Conservation (phyloP, 1,140 invertebrate genomes). For the Meloidogyne hapla region DNA sequence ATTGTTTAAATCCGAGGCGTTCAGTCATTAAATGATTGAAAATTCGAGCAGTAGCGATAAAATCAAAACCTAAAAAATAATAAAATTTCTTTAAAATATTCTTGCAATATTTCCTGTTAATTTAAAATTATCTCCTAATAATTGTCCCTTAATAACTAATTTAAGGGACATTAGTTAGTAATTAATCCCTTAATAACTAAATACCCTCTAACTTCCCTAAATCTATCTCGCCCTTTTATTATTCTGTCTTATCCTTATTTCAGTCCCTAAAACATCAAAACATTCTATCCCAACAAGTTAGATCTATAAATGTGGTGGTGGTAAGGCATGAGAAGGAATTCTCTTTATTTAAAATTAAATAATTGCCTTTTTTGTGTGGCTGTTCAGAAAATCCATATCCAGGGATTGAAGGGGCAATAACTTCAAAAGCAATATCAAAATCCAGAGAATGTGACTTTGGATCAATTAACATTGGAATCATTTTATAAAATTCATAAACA, state of each 20-base stretch:
- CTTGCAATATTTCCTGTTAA: too few relatives aligned
- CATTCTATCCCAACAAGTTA: too few relatives aligned
- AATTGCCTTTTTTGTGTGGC: slow-evolving; percentile 66
- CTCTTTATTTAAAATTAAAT: background rate
- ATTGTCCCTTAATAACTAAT: too few relatives aligned
- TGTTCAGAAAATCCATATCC: slow-evolving; percentile 82
- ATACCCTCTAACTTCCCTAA: too few relatives aligned
- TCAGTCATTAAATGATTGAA: slow-evolving; percentile 83
- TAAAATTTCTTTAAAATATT: background rate
- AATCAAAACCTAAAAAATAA: slow-evolving; percentile 22
- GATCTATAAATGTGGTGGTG: too few relatives aligned
- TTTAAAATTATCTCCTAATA: too few relatives aligned
- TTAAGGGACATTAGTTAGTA: too few relatives aligned
- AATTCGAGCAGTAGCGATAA: slow-evolving; percentile 70
- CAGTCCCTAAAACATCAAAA: too few relatives aligned
- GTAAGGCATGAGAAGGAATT: too few relatives aligned
- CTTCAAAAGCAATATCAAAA: slow-evolving; percentile 75
- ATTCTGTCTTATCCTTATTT: too few relatives aligned
- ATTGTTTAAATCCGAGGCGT: slow-evolving; percentile 75
- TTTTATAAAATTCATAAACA: slow-evolving; percentile 77
- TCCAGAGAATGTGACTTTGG: slow-evolving; percentile 70
- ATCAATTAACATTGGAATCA: slow-evolving; percentile 73
- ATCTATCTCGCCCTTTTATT: too few relatives aligned
- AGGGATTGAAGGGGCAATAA: slow-evolving; percentile 78
- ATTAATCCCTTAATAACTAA: too few relatives aligned